Conservation (phyloP, 2,113 vertebrate species). For the Verasper variegatus region DNA sequence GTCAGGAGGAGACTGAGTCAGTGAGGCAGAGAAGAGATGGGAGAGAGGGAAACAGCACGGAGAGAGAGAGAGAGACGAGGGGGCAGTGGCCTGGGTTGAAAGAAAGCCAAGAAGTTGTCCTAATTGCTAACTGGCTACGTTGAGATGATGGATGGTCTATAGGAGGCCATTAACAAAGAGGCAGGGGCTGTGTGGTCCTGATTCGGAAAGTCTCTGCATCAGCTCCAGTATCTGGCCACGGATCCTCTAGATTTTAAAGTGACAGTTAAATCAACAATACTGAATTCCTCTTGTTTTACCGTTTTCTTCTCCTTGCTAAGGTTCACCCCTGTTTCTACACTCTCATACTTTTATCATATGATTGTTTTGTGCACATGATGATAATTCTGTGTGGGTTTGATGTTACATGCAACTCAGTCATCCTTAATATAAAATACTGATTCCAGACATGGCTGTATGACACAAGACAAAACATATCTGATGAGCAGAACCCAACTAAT, state of each 20-base stretch:
- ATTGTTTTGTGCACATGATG: too few species aligned
- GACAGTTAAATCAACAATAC: not conserved
- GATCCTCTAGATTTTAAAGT: constrained; percentile 14
- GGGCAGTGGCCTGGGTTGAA: constrained; percentile 44
- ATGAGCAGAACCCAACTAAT: too few species aligned
- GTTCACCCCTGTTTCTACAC: too few species aligned
- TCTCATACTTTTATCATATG: too few species aligned
- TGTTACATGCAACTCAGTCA: too few species aligned
- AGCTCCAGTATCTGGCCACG: constrained; percentile 12
- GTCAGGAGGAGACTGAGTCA: constrained; percentile 36
- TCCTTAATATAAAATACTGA: too few species aligned
- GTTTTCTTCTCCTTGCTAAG: too few species aligned
- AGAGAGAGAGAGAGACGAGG: constrained; percentile 40
- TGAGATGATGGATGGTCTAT: constrained; percentile 65
- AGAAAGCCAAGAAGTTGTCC: constrained; percentile 61
- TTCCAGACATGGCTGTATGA: too few species aligned
- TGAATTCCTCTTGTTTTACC: too few species aligned
- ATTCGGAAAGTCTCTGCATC: constrained; percentile 25
- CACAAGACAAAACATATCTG: too few species aligned
- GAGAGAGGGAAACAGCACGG: constrained; percentile 17
- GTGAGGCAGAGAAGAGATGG: constrained; percentile 32
- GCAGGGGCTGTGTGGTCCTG: constrained; percentile 28
- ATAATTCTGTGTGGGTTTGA: too few species aligned
- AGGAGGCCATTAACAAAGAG: constrained; percentile 49
- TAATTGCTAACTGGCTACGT: constrained; percentile 55